A percentile compares a stretch with the other conserved stretches of the same genome.
Evolutionary conservation across 2,888 invertebrate species (phyloP).

Genomic region (Diachrysia chrysitis): DNA sequence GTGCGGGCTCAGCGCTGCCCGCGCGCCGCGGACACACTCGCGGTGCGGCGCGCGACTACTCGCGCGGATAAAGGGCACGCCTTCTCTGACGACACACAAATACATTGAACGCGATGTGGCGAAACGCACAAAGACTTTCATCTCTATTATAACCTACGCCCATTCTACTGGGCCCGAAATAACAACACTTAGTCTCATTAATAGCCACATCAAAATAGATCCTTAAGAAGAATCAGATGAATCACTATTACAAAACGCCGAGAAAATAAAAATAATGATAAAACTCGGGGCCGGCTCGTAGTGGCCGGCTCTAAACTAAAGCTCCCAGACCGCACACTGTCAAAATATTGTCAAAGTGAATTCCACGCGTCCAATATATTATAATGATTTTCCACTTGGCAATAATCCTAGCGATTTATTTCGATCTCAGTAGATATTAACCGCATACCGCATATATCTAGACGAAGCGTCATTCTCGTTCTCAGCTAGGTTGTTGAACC

Average conservation of each 20-base stretch:
- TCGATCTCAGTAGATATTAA: constrained; percentile 86
- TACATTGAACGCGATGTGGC: constrained; percentile 42
- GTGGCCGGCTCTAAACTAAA: constrained; percentile 75
- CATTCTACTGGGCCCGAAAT: constrained; percentile 52
- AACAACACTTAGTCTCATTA: constrained; percentile 59
- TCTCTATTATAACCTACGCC: constrained; percentile 51
- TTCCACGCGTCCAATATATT: constrained; percentile 88
- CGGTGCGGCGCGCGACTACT: constrained; percentile 33
- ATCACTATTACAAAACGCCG: constrained; percentile 66
- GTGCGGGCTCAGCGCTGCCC: constrained; percentile 54
- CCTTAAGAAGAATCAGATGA: constrained; percentile 71
- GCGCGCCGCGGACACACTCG: constrained; percentile 41
- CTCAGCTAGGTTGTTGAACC: constrained; percentile 85
- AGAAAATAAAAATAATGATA: constrained; percentile 76
- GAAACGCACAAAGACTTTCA: constrained; percentile 53
- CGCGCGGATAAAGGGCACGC: constrained; percentile 56
- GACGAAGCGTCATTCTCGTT: constrained; percentile 79
- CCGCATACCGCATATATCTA: constrained; percentile 86
- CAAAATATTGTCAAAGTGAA: constrained; percentile 89
- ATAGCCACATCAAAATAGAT: constrained; percentile 74
- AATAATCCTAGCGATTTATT: constrained; percentile 89
- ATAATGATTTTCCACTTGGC: constrained; percentile 88
- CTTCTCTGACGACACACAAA: constrained; percentile 51
- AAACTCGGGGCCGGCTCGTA: constrained; percentile 65
- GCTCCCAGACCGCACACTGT: constrained; percentile 84